A percentile compares a stretch with the other conserved stretches of the same genome.
Conservation (phyloP, 2,888 invertebrate species). For the Nudaria mundana region DNA sequence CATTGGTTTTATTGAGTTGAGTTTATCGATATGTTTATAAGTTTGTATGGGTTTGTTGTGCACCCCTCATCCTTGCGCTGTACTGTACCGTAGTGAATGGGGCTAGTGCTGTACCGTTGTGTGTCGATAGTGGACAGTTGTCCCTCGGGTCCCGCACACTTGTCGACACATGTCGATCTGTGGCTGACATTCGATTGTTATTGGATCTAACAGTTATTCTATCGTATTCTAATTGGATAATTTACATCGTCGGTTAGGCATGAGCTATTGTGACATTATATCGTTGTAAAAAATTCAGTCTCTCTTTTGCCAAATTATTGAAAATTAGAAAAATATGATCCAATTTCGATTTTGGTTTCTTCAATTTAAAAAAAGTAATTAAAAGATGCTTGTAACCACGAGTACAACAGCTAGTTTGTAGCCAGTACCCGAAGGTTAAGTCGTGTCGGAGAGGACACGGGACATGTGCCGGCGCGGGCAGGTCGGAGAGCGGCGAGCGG, state of each 20-base stretch:
- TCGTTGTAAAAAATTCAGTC: too few relatives aligned
- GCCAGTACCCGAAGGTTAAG: slow-evolving; percentile 3
- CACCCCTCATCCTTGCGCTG: slow-evolving; percentile 48
- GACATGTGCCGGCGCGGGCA: too few relatives aligned
- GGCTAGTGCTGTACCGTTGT: slow-evolving; percentile 12
- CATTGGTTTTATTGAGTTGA: slow-evolving; percentile 45
- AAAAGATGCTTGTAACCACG: slow-evolving; percentile 4
- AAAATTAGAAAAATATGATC: slow-evolving; percentile 18
- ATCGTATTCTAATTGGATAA: background rate
- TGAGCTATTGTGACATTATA: background rate
- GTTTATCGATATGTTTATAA: slow-evolving; percentile 50
- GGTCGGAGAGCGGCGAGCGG: too few relatives aligned
- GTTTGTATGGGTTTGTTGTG: slow-evolving; percentile 58
- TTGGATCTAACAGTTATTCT: slow-evolving; percentile 20
- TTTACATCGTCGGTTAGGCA: background rate
- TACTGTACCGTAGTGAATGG: slow-evolving; percentile 20
- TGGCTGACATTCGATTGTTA: slow-evolving; percentile 18
- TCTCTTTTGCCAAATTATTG: background rate
- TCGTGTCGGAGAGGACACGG: too few relatives aligned
- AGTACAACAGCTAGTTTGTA: slow-evolving; percentile 5
- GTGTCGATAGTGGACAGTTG: background rate
- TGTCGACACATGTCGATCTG: too few relatives aligned
- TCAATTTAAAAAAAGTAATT: background rate
- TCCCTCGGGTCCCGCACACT: background rate
- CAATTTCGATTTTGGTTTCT: slow-evolving; percentile 34